Evolutionary conservation across 2,888 invertebrate species (phyloP).

Genomic region (Lissonota sp.): DNA sequence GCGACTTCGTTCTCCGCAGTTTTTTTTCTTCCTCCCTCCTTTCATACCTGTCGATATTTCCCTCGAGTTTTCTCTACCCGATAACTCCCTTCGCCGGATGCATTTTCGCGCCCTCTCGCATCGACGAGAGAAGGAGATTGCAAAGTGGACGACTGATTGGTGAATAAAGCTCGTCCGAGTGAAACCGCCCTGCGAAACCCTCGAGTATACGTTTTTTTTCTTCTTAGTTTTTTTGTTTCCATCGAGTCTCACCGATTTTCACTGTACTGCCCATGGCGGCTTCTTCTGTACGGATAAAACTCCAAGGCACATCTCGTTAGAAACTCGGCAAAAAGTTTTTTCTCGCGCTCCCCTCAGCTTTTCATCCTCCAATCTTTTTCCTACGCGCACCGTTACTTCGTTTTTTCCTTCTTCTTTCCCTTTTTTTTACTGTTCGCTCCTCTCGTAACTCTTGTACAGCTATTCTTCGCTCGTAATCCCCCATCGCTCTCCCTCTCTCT

Average conservation of each 20-base stretch:
- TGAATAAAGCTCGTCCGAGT: conserved; percentile 58
- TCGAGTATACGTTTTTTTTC: conserved; percentile 34
- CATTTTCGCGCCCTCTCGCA: conserved; percentile 39
- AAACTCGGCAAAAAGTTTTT: conserved; percentile 74
- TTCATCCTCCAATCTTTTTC: conserved; percentile 52
- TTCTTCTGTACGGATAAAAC: conserved; percentile 40
- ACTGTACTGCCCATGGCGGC: conserved; percentile 9
- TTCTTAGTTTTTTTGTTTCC: background rate
- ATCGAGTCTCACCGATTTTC: conserved; percentile 29
- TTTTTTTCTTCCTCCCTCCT: conserved; percentile 10
- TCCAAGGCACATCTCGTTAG: conserved; percentile 72
- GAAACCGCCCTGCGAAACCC: conserved; percentile 36
- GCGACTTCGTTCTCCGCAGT: background rate
- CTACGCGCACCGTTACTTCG: conserved; percentile 54
- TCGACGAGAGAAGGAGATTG: conserved; percentile 33
- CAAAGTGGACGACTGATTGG: conserved; percentile 60
- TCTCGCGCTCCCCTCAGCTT: conserved; percentile 35
- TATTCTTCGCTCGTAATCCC: conserved; percentile 31
- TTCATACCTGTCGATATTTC: conserved; percentile 38
- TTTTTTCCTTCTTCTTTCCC: conserved; percentile 55
- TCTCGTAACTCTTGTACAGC: conserved; percentile 29
- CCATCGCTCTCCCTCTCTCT: conserved; percentile 23
- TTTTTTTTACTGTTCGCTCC: conserved; percentile 3
- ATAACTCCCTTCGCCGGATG: conserved; percentile 47
- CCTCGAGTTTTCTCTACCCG: conserved; percentile 36